Conservation (phyloP, 2,888 invertebrate genomes). For the Lampropteryx suffumata region DNA sequence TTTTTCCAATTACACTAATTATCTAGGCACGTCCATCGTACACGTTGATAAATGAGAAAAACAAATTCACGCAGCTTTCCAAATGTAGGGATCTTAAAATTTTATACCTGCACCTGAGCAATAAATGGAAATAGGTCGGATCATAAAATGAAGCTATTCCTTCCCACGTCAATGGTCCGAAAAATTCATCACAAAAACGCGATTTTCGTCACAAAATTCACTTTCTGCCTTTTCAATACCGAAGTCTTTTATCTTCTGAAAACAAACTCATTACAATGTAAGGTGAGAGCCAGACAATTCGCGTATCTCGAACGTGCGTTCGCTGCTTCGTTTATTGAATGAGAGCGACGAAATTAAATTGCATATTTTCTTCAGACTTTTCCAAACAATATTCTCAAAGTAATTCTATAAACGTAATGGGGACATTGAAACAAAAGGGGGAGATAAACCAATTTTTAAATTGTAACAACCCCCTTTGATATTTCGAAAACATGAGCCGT, state of each 20-base stretch:
- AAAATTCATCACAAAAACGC: conserved; percentile 25
- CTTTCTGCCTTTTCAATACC: conserved; percentile 41
- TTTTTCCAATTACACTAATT: too few species aligned
- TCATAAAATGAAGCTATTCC: conserved; percentile 28
- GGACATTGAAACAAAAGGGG: conserved; percentile 24
- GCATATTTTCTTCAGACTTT: conserved; percentile 27
- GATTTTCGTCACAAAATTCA: conserved; percentile 10
- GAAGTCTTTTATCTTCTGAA: conserved; percentile 45
- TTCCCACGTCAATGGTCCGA: conserved; percentile 24
- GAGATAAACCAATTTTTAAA: conserved; percentile 37
- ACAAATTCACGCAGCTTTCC: too few species aligned
- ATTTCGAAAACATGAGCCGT: conserved; percentile 40
- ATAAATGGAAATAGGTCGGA: conserved; percentile 25
- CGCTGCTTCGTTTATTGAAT: conserved; percentile 24
- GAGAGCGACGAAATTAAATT: conserved; percentile 30
- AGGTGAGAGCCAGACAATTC: conserved; percentile 38
- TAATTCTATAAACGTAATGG: conserved; percentile 28
- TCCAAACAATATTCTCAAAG: conserved; percentile 22
- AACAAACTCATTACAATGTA: conserved; percentile 51
- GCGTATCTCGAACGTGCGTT: conserved; percentile 22
- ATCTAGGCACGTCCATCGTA: too few species aligned
- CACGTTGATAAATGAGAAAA: too few species aligned
- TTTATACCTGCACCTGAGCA: conserved; percentile 1
- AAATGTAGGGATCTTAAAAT: too few species aligned
- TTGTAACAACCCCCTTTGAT: conserved; percentile 33